Evolutionary conservation across 2,113 vertebrate genomes (phyloP), one percentile per base, ranked within the genome.

Genomic region (Anolis carolinensis): DNA sequence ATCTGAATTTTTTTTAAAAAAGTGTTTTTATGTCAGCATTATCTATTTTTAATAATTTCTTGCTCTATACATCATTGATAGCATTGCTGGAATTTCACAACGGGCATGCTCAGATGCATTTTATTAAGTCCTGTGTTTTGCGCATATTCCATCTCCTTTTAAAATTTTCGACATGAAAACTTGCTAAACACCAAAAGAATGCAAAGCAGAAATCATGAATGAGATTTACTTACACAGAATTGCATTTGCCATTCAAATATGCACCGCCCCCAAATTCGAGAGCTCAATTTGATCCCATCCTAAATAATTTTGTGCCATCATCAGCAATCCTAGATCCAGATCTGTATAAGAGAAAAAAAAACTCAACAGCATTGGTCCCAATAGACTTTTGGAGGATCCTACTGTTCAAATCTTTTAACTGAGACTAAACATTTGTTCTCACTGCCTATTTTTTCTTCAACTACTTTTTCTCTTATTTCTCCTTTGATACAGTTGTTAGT

Each of bases 61-160:
- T 92, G 55, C 80, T 88, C 32, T 88, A 94, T 16, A 48, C 48
- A 89, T 27, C 87, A 87, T 79, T 50, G 89, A 90, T 85, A 94
- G 79, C 80, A 88, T 85, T 1, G 2, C 55, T 55, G 67, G 81
- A 92, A 92, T 89, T 89, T 89, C 83, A 88, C 89, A 67, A 85
- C 86, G 90, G 89, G 89, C 92, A 93, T 88, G 93, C 90, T 92
- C 89, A 83, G 86, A 18, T 91, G 32, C 82, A 62, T 21, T 89
- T 86, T 86, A 92, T 84, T 89, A 93, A 93, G 92, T 87, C 92
- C 92, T 93, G 91, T 83, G 34, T 91, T 92, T 89, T 86, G 25
- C 73, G 21, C 71, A 84, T 74, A 72, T 83, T 14, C 0, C 70
- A 79, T 86, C 88, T 77, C 85, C 83, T 90, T 87, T 82, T 88